A percentile compares a stretch with the other conserved stretches of the same genome.
Conservation (phyloP, 2,888 invertebrate genomes). For the Arrhopalites spinosus region DNA sequence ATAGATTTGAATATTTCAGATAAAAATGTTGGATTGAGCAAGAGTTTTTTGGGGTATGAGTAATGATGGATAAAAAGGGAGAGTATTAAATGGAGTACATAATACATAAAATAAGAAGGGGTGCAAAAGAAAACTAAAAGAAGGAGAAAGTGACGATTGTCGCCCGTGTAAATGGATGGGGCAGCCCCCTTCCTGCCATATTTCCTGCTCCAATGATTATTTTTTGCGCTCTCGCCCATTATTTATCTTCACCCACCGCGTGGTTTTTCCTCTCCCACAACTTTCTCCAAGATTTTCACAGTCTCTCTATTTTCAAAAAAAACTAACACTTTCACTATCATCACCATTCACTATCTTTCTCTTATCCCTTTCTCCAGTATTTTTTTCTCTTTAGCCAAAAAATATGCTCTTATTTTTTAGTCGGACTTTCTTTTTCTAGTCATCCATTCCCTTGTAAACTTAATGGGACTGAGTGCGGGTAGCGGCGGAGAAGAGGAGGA, state of each 20-base stretch:
- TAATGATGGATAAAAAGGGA: too few species aligned
- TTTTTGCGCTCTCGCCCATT: conserved; percentile 34
- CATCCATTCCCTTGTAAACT: background rate
- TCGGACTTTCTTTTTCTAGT: background rate
- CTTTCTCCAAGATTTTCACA: background rate
- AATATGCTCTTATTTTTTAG: too few species aligned
- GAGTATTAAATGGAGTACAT: too few species aligned
- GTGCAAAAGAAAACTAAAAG: too few species aligned
- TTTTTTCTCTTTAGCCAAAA: background rate
- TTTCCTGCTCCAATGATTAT: conserved; percentile 39
- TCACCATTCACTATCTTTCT: conserved; percentile 9
- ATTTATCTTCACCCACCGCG: conserved; percentile 42
- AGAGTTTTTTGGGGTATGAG: too few species aligned
- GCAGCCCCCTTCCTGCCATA: conserved; percentile 22
- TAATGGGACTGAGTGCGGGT: background rate
- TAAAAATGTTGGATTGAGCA: too few species aligned
- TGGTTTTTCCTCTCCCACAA: conserved; percentile 30
- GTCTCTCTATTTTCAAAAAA: background rate
- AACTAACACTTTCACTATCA: conserved; percentile 4
- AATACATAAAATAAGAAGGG: too few species aligned
- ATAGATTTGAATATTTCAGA: too few species aligned
- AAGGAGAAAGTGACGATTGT: conserved; percentile 16
- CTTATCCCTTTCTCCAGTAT: background rate
- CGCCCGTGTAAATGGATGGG: conserved; percentile 7
- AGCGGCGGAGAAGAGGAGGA: background rate